phyloP scores from a whole-genome alignment of 2,888 invertebrate species.

The Cerceris ruficornis region DNA sequence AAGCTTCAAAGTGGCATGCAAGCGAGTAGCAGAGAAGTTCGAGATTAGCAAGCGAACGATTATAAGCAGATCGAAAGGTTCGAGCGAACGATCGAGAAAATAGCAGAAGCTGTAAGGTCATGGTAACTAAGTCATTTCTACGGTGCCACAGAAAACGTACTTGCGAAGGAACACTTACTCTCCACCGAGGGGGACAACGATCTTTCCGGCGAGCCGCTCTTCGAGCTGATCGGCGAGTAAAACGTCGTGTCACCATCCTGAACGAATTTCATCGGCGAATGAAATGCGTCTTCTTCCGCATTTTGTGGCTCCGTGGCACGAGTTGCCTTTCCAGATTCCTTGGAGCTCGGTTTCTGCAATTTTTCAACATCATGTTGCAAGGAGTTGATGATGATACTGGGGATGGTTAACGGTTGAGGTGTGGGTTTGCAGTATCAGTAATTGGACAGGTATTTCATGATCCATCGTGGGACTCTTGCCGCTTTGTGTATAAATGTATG shows the following conservation, averaged over 20 bases:
- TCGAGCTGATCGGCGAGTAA: constrained; percentile 76
- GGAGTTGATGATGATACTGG: background rate
- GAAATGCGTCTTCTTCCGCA: constrained; percentile 42
- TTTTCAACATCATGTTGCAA: background rate
- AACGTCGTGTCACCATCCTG: constrained; percentile 69
- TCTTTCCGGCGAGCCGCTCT: constrained; percentile 72
- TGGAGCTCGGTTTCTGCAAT: constrained; percentile 35
- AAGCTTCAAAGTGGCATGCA: no score
- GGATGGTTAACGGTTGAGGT: background rate
- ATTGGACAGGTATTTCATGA: no score
- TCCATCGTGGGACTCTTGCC: no score
- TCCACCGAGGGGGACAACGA: constrained; percentile 49
- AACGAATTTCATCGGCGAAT: constrained; percentile 59
- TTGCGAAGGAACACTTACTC: constrained; percentile 66
- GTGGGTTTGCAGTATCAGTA: no score
- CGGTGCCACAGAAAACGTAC: constrained; percentile 30
- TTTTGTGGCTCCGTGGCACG: background rate
- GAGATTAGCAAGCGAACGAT: background rate
- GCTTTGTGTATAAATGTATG: no score
- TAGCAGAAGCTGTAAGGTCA: background rate
- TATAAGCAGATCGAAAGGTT: no score
- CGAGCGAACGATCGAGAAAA: background rate
- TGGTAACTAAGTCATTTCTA: constrained; percentile 2
- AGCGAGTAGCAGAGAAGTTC: background rate
- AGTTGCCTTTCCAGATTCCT: background rate